phyloP scores from a whole-genome alignment of 2,888 invertebrate species.

The Ennomos erosarius region DNA sequence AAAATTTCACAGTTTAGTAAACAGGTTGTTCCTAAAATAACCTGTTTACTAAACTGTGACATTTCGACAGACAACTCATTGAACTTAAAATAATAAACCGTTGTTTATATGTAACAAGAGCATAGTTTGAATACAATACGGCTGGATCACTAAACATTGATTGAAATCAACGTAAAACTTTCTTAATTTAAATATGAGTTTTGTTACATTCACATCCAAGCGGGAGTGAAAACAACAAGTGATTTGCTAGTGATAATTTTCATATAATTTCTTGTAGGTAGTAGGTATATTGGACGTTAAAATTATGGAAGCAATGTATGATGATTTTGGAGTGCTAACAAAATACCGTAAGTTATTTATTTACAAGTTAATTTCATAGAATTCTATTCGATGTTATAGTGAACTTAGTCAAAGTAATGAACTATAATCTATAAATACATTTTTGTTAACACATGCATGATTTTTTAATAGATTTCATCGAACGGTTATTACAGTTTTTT shows the following conservation, averaged over 20 bases:
- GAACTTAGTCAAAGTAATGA: too few relatives aligned
- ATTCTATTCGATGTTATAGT: too few relatives aligned
- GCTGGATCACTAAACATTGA: not conserved
- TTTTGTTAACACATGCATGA: too few relatives aligned
- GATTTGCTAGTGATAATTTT: slow-evolving; percentile 1
- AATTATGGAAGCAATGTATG: slow-evolving; percentile 28
- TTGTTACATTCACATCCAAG: slow-evolving; percentile 6
- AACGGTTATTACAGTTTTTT: too few relatives aligned
- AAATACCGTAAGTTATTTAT: too few relatives aligned
- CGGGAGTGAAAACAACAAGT: slow-evolving; percentile 15
- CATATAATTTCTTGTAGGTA: slow-evolving; percentile 3
- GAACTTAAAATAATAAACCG: not conserved
- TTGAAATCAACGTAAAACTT: slow-evolving; percentile 9
- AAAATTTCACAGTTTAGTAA: too few relatives aligned
- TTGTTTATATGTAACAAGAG: slow-evolving; percentile 29
- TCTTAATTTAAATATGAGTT: not conserved
- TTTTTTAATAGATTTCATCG: too few relatives aligned
- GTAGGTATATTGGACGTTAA: not conserved
- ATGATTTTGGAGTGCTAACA: slow-evolving; percentile 8
- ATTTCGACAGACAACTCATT: too few relatives aligned
- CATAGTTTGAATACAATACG: slow-evolving; percentile 53
- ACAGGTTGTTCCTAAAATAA: too few relatives aligned
- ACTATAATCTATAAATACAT: too few relatives aligned
- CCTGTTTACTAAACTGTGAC: too few relatives aligned
- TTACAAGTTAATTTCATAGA: too few relatives aligned